Percentiles rank a stretch among this genome's conserved stretches.
These are phyloP conservation scores for Epinotia demarniana DNA, from an alignment of 2,888 invertebrate genomes.

Conservation along the genomic window DNA sequence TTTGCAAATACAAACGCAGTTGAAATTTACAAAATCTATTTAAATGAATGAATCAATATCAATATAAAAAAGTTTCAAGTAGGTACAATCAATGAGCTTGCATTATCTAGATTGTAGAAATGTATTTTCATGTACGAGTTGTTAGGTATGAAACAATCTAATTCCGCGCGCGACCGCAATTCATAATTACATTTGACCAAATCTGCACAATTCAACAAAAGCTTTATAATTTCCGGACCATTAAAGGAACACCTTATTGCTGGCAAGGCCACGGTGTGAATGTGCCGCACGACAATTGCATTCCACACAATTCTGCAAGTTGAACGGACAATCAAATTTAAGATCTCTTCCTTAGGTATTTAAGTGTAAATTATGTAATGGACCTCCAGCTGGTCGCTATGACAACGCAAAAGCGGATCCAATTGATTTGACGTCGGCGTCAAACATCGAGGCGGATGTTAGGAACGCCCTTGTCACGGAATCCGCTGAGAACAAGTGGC, in stretches of 20 bases:
- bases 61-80: no score
- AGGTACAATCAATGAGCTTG: background rate
- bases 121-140: background rate
- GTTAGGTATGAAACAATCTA: slow-evolving; percentile 62
- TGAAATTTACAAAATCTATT: no score
- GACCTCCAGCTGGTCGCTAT: slow-evolving; percentile 50
- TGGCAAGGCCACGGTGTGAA: slow-evolving; percentile 75
- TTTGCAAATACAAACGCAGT: no score
- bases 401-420: slow-evolving; percentile 78
- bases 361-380: slow-evolving; percentile 66
- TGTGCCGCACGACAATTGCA: slow-evolving; percentile 75
- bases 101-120: background rate
- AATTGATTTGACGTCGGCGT: slow-evolving; percentile 69
- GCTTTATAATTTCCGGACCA: slow-evolving; percentile 77
- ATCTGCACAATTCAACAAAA: slow-evolving; percentile 66
- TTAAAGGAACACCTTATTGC: slow-evolving; percentile 70
- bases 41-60: no score
- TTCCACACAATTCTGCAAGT: slow-evolving; percentile 66
- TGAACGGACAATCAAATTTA: slow-evolving; percentile 61
- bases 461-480: slow-evolving; percentile 75
- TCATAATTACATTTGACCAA: slow-evolving; percentile 58
- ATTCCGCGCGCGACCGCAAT: slow-evolving; percentile 63
- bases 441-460: slow-evolving; percentile 72
- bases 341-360: slow-evolving; percentile 63
- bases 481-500: slow-evolving; percentile 52